Evolutionary conservation across 1,140 invertebrate species (phyloP), one percentile per base, ranked within the genome.

Genomic region (Muscidifurax raptorellus): DNA sequence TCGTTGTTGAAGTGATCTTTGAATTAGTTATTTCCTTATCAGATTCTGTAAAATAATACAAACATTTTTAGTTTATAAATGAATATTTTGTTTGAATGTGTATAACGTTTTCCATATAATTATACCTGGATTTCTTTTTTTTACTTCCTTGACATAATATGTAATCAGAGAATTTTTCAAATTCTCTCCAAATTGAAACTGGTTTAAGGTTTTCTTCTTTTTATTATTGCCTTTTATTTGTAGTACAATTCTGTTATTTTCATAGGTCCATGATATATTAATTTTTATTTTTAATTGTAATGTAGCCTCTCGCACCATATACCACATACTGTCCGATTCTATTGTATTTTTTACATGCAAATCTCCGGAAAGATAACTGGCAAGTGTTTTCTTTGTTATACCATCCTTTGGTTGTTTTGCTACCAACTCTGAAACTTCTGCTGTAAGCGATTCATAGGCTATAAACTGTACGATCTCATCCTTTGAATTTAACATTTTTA

Each of bases 401-500:
- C 12, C 18, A 18, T 36, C 10, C 36, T 25, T 40, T 27, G n/a
- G 1, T 80, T 67, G 13, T 40, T 80, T 67, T 36, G n/a, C 2
- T 40, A 69, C 36, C 3, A 69, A 15, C 13, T 80, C 64, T 12
- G 2, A 10, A 22, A 81, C 64, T 30, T 81, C 80, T 30, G 25
- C 13, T 12, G 7, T 18, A n/a, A 81, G 44, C 4, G 80, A 71
- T 52, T 71, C 32, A 44, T 30, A 28, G 2, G 80, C 80, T n/a
- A 81, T 72, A 4, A 1, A 9, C 28, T 72, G 44, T 3, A 81
- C 80, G 4, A 72, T 52, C 10, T 30, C 28, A 81, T 81, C 22
- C 15, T 27, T 12, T 0, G 67, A 81, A 52, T 15, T 72, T 59
- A 81, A n/a, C 66, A 81, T 81, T 59, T 81, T 71, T 52, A 72